phyloP scores from a whole-genome alignment of 2,113 vertebrate genomes.

The Lutjanus erythropterus region DNA sequence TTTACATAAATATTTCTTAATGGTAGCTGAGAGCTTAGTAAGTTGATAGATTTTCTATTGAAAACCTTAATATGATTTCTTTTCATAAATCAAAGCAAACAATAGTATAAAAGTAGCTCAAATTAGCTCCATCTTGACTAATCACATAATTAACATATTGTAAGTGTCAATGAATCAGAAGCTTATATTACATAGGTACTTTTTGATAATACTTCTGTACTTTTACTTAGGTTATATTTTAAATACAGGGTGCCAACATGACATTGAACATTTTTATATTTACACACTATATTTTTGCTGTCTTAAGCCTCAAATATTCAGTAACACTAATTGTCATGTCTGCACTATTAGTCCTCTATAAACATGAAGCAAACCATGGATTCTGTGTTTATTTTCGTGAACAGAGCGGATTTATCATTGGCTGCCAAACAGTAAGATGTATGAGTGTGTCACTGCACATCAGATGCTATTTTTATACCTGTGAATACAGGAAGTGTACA shows the following conservation, averaged over 20 bases:
- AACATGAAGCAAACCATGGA: neutral
- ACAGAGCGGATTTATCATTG: constrained; percentile 26
- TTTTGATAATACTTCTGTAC: no score
- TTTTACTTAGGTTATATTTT: neutral
- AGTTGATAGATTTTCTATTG: no score
- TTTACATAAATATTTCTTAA: no score
- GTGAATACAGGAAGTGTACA: constrained; percentile 60
- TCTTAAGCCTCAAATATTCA: neutral
- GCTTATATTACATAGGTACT: neutral
- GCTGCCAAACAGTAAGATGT: neutral
- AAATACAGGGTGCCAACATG: neutral
- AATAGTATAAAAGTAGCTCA: neutral
- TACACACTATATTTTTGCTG: neutral
- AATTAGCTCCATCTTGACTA: neutral
- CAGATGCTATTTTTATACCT: constrained; percentile 77
- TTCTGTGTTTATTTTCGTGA: constrained; percentile 28
- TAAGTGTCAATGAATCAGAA: neutral
- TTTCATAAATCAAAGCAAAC: neutral
- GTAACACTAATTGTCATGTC: neutral
- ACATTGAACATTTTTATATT: neutral
- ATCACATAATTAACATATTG: neutral
- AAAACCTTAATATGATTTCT: no score
- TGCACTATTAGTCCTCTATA: neutral
- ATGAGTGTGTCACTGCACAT: constrained; percentile 38
- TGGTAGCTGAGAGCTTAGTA: no score